Evolutionary conservation across 2,113 vertebrate genomes (phyloP).

Genomic region (Takifugu flavidus): DNA sequence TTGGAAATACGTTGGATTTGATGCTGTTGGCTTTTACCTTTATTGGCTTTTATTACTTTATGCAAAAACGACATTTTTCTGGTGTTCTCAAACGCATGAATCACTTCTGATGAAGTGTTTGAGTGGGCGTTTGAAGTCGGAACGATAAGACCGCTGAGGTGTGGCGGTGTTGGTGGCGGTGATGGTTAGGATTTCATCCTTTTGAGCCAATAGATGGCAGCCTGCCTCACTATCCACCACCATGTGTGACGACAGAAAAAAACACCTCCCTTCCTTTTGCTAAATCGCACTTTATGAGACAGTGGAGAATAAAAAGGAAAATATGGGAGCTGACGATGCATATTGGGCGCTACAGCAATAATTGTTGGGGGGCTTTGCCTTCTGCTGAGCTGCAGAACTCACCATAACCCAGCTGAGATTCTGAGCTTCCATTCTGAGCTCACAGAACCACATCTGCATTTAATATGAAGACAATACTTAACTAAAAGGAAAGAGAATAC

Average conservation of each 20-base stretch:
- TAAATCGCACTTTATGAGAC: slow-evolving; percentile 15
- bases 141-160: slow-evolving; percentile 1
- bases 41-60: too few species aligned
- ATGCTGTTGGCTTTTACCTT: too few species aligned
- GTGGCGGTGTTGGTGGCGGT: background rate
- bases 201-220: slow-evolving; percentile 69
- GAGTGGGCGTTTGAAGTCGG: slow-evolving; percentile 30
- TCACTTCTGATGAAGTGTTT: slow-evolving; percentile 2
- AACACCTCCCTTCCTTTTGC: slow-evolving; percentile 19
- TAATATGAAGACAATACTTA: background rate
- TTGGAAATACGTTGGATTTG: too few species aligned
- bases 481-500: background rate
- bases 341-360: slow-evolving; percentile 8
- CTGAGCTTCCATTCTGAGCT: slow-evolving; percentile 12
- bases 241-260: slow-evolving; percentile 30
- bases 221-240: slow-evolving; percentile 45
- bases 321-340: background rate
- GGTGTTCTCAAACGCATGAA: background rate
- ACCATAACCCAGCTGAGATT: background rate
- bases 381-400: background rate
- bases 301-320: slow-evolving; percentile 9
- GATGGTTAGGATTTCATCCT: background rate
- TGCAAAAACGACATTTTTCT: too few species aligned
- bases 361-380: background rate
- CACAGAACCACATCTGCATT: slow-evolving; percentile 9